phyloP scores from a whole-genome alignment of 37 sponge, comb jelly and placozoan species.

The Eunapius fragilis region DNA sequence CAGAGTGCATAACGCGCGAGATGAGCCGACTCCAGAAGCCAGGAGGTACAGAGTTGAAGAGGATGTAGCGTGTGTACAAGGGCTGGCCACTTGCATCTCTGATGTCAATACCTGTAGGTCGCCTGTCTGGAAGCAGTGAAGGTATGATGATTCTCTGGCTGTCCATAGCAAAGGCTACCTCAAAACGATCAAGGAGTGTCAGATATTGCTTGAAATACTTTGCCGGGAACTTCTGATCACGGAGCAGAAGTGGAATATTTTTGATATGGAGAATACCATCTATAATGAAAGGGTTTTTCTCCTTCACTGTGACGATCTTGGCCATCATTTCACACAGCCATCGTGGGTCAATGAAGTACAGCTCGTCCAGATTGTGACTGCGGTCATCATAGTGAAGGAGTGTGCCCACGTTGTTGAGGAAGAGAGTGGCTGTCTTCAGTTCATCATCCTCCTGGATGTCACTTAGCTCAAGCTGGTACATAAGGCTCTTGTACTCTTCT shows the following conservation, averaged over 20 bases:
- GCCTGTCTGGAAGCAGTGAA: slow-evolving; percentile 71
- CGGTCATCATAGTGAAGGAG: slow-evolving; percentile 91
- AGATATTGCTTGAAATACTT: slow-evolving; percentile 81
- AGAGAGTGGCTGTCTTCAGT: slow-evolving; percentile 78
- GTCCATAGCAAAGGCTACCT: slow-evolving; percentile 86
- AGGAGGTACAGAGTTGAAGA: slow-evolving; percentile 66
- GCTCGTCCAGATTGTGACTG: slow-evolving; percentile 76
- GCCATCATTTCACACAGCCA: slow-evolving; percentile 96
- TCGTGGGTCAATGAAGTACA: slow-evolving; percentile 88
- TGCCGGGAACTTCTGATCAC: slow-evolving; percentile 76
- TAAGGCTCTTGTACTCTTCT: slow-evolving; percentile 71
- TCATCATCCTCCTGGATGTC: slow-evolving; percentile 85
- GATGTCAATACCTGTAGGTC: slow-evolving; percentile 36
- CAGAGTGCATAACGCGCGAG: slow-evolving; percentile 76
- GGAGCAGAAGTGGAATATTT: slow-evolving; percentile 64
- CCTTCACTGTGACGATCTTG: slow-evolving; percentile 76
- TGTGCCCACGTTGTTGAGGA: slow-evolving; percentile 83
- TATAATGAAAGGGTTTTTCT: slow-evolving; percentile 78
- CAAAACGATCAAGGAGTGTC: slow-evolving; percentile 85
- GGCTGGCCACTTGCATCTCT: not conserved
- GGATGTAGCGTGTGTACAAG: slow-evolving; percentile 49
- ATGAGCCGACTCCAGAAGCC: slow-evolving; percentile 93
- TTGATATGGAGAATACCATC: slow-evolving; percentile 70
- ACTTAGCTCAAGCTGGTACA: slow-evolving; percentile 55
- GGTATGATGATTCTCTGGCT: slow-evolving; percentile 81